Evolutionary conservation across 2,113 vertebrate genomes (phyloP).

Genomic region (Hydropotes inermis): DNA sequence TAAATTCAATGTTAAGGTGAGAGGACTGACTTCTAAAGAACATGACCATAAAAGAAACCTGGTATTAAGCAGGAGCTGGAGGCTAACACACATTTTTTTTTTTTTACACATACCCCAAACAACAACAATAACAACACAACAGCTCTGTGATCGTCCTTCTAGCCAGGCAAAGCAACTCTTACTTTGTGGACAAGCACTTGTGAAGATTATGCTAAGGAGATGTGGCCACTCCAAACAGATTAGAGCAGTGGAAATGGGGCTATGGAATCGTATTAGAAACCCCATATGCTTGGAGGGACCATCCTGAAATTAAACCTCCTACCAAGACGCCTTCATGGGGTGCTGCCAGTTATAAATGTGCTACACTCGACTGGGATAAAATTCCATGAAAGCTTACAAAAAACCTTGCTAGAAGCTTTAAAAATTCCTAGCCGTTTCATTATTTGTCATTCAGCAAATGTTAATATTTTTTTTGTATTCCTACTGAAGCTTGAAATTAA

Average conservation of each 20-base stretch:
- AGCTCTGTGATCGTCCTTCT: background rate
- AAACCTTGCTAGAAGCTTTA: constrained; percentile 42
- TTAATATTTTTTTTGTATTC: constrained; percentile 72
- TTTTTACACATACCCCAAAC: background rate
- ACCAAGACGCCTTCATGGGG: background rate
- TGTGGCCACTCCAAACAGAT: background rate
- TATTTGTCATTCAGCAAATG: constrained; percentile 49
- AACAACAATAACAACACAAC: background rate
- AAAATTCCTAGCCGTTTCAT: constrained; percentile 36
- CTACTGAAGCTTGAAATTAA: constrained; percentile 76
- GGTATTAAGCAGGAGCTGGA: background rate
- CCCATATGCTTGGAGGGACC: background rate
- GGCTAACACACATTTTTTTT: background rate
- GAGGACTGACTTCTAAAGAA: background rate
- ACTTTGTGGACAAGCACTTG: background rate
- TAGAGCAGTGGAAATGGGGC: background rate
- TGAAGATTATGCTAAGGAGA: background rate
- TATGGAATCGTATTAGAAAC: background rate
- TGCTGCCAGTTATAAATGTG: background rate
- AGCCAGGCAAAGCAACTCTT: background rate
- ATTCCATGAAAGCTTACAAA: background rate
- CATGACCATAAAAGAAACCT: background rate
- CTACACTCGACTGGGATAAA: background rate
- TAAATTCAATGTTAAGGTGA: background rate
- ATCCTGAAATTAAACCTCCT: constrained; percentile 32